Evolutionary conservation across 2,113 vertebrate genomes (phyloP).

Genomic region (Phylloscopus whistleri): DNA sequence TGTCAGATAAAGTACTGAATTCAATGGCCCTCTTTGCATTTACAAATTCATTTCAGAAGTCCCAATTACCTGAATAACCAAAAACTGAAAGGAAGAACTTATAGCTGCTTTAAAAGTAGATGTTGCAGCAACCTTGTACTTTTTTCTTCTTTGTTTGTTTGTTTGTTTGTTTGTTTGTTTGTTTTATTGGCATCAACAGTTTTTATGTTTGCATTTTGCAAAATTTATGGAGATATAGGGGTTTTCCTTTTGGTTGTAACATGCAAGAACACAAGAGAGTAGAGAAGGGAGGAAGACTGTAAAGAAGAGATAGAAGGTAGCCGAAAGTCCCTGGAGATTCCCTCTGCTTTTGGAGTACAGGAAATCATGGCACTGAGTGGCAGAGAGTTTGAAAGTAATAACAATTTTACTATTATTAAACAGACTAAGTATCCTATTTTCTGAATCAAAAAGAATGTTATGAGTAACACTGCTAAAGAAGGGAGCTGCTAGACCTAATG

Average conservation of each 20-base stretch:
- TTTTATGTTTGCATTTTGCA: neutral
- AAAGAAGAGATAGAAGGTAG: neutral
- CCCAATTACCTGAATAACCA: neutral
- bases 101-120: neutral
- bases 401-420: neutral
- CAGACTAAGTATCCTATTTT: neutral
- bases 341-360: neutral
- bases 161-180: neutral
- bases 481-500: neutral
- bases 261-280: neutral
- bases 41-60: neutral
- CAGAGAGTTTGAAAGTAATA: neutral
- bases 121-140: accelerated
- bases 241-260: neutral
- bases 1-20: neutral
- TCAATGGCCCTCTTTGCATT: neutral
- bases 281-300: neutral
- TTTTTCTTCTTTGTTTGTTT: neutral
- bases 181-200: neutral
- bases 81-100: neutral
- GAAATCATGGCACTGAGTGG: neutral
- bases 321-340: neutral
- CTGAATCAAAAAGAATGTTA: neutral
- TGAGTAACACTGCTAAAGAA: neutral
- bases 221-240: neutral